Conservation (phyloP, 2,888 invertebrate species). For the Pachydiplax longipennis region DNA sequence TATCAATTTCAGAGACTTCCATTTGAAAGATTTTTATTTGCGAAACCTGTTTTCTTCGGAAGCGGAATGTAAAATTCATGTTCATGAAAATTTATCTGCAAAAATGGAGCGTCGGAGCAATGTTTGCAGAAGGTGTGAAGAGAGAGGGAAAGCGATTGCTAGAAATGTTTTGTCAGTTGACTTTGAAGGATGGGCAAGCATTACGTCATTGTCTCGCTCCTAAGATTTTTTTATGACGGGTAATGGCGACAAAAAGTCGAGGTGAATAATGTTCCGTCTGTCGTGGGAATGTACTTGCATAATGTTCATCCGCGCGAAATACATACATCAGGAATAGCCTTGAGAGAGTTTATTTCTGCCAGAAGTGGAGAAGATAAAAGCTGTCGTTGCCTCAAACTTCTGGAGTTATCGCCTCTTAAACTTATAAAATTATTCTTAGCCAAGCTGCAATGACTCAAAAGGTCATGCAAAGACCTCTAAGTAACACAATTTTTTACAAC, state of each 20-base stretch:
- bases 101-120: background rate
- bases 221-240: background rate
- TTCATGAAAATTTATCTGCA: too few species aligned
- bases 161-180: background rate
- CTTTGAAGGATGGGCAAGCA: constrained; percentile 2
- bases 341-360: background rate
- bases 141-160: background rate
- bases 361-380: background rate
- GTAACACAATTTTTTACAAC: too few species aligned
- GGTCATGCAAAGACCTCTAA: too few species aligned
- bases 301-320: background rate
- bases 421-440: background rate
- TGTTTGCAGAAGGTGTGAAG: constrained; percentile 3
- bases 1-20: too few species aligned
- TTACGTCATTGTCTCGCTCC: background rate
- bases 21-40: too few species aligned
- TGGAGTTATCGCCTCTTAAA: background rate
- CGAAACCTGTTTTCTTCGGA: too few species aligned
- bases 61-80: too few species aligned
- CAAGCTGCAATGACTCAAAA: background rate
- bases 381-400: background rate
- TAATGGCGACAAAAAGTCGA: background rate
- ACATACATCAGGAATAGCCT: background rate
- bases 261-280: constrained; percentile 24
- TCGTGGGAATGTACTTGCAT: background rate